Evolutionary conservation across 1,140 invertebrate species (phyloP), one percentile per base, ranked within the genome.

Genomic region (Pseudomyrmex sp.): DNA sequence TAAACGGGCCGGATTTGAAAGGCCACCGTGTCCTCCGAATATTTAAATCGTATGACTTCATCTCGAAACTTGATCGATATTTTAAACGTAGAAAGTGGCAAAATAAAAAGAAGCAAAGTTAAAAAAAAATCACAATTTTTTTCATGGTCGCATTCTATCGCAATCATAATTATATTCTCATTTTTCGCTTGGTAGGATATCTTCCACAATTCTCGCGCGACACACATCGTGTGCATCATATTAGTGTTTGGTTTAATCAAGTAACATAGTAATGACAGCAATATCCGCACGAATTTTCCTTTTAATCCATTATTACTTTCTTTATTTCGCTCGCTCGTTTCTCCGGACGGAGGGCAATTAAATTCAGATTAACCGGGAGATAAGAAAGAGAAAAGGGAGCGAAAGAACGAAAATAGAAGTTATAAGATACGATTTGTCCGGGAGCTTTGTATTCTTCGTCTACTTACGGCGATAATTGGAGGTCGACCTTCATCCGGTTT

Each of bases 401-500:
- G 54, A 0, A 50, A n/a, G 54, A 23, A 9, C 23, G 66, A 79
- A 79, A 56, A 46, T 79, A 59, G 44, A 72, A 58, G n/a, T 69
- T 18, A 59, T 50, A 50, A 70, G 66, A 58, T 54, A 70, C 26
- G 66, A 80, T 72, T 80, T 69, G 76, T 72, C 66, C 50, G 35
- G 35, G 35, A 35, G 35, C 26, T 54, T 80, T 80, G 66, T 80
- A 80, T 80, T 44, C 54, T 69, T 58, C 54, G 54, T 70, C 56
- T 80, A 59, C 62, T 75, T 66, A 54, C 20, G 20, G 76, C 76
- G 76, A 80, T 80, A 80, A 80, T 80, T 80, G 76, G 76, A 80
- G 76, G 76, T 72, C 76, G 76, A 72, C 76, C 76, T 80, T 80
- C 69, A 80, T 80, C 76, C 76, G 66, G 13, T 44, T 66, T 80